Evolutionary conservation across 1,140 invertebrate species (phyloP).

Genomic region (Phthorimaea operculella): DNA sequence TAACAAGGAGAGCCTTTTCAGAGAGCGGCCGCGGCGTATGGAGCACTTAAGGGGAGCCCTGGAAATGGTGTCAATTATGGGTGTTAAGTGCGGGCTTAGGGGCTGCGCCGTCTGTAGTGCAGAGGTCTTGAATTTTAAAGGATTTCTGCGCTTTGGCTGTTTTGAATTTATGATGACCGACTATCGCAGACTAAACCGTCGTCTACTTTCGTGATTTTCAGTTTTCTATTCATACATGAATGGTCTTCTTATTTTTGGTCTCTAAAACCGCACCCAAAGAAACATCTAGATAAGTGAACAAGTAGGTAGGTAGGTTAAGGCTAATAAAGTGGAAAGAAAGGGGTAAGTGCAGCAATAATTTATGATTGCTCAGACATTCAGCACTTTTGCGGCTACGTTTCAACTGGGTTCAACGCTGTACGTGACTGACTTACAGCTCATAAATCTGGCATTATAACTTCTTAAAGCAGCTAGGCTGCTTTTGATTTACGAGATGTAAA

Average conservation of each 20-base stretch:
- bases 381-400: neutral
- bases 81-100: conserved; percentile 44
- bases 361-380: neutral
- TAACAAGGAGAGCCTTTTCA: conserved; percentile 37
- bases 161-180: no score
- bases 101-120: conserved; percentile 10
- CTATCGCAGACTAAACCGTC: no score
- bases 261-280: no score
- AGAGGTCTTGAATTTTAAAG: neutral
- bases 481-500: conserved; percentile 1
- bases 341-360: neutral
- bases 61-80: conserved; percentile 64
- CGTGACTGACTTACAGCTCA: neutral
- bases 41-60: conserved; percentile 55
- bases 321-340: neutral
- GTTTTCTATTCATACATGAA: no score
- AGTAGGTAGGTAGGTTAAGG: no score
- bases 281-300: no score
- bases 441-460: neutral
- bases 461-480: neutral
- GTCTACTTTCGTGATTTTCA: no score
- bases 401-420: neutral
- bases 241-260: no score
- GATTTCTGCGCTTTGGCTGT: neutral
- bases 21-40: conserved; percentile 33